Base-by-base conservation (phyloP, 2,113 vertebrate genomes). In the Anoura caudifer region DNA sequence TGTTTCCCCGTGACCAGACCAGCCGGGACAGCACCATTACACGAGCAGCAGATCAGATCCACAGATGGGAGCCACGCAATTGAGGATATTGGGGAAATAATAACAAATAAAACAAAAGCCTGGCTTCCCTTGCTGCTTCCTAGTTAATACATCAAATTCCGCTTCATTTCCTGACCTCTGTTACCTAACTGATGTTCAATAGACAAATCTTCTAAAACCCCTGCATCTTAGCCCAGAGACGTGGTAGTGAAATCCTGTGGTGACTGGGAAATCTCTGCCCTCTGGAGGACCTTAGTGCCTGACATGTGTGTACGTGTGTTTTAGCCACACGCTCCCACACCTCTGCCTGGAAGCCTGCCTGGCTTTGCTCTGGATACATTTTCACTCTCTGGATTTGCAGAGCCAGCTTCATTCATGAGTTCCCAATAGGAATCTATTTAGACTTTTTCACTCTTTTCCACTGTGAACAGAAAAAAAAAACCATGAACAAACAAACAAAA, bases 71-170 rank as follows among this genome's bases (percentile, higher is more conserved):
- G 70, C 36, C 75, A 56, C 22, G 22, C 95, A 97, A 98, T 93
- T 95, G 83, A 93, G 97, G 96, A 97, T 92, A 97, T 98, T 98
- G 95, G 96, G 97, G 97, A 97, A 97, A 94, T 89, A 95, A 94
- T 84, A 95, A 97, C 92, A 97, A 95, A 92, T 97, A 92, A 94
- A 97, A 97, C 26, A 94, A 95, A 92, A 97, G 91, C 92, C 97
- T 97, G 95, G 76, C 91, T 98, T 95, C 96, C 93, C 97, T 88
- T 97, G 47, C 91, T 95, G 73, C 90, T 97, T 97, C 97, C 94
- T 89, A 4, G 72, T 83, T 97, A 98, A 98, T 97, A 86, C 43
- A 96, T 90, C 87, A 83, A 91, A 97, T 97, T 93, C 63, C 4
- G 95, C 73, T 92, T 96, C 92, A 97, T 87, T 90, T 97, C 90